Base-by-base conservation (phyloP, 53 echinoderm and acorn worm species). In the Luidia sarsii region DNA sequence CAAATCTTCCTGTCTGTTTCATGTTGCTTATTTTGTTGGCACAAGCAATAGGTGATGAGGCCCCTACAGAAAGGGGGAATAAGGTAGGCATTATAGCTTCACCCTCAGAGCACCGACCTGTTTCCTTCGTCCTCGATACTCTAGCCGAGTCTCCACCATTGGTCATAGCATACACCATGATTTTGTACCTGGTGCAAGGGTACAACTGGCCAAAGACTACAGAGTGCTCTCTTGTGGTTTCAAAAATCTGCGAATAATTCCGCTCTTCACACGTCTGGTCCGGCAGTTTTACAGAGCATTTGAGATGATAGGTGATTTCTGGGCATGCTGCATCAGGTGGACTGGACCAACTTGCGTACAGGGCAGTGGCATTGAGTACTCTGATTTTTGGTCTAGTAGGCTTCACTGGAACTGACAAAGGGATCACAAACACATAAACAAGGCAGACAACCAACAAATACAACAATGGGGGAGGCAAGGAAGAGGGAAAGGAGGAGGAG, bases 301-400 rank as follows among this genome's bases (percentile, higher is more conserved):
- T 36, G 64, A 88, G 27, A 37, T 50, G 30, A 64, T 88, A 88
- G 66, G 33, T 67, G 48, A 64, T 82, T 35, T 39, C 53, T 27
- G 88, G 34, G 65, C 88, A 88, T 7, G 35, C 13, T 15, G 82
- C 74, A 33, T 82, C 72, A 49, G 67, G 48, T 18, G 88, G 88
- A 14, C 54, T 45, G 25, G 57, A 73, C 88, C 88, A 88, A 4
- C 50, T 51, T 2, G 75, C 57, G 19, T 15, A 71, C 24, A 88
- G 73, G 27, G 82, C 64, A 23, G 74, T 82, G 11, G 82, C 73
- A 38, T 82, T 73, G 49, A 77, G 14, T 1, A 48, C 9, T 15
- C 3, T 3, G 34, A 59, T 32, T 20, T 0, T 43, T 4, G 61
- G 22, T 46, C 33, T 31, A 33, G 46, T 60, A 3, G 60, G 60